Base-by-base conservation (phyloP, 2,797 vertebrate genomes). In the Poecilia velifera region DNA sequence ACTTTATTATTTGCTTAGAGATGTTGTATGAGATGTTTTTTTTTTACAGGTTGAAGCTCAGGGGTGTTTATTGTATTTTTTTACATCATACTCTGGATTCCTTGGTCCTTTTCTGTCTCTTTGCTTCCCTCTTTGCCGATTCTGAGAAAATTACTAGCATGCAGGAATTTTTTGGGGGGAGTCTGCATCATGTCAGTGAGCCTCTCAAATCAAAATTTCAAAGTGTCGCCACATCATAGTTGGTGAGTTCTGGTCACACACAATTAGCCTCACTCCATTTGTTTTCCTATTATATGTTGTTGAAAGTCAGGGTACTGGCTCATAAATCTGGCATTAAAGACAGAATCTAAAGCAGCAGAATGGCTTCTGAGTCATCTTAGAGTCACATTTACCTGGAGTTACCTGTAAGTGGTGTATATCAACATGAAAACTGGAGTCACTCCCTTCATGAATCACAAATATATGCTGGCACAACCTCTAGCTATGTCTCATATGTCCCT, bases 401-500 rank as follows among this genome's bases (percentile, higher is more conserved):
- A 53, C 62, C 39, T 70, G 39, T 46, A 45, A 25, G 34, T 64
- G 41, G 0, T 18, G 71, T 34, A 76, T 34, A 53, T 79, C 4
- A 49, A 78, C 9, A 9, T 53, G 10, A 34, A 72, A 80, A 53
- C 64, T 34, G 14, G 31, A 77, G 22, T 55, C 82, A 28, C 68
- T 46, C 8, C 28, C 57, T 62, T 16, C 22, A 16, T 55, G 13
- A 14, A 31, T 34, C 31, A 53, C 70, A 34, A 3, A 39, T 68
- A 22, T 66, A 2, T 64, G 20, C 28, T 53, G 57, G 53, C 73
- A 76, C 31, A 71, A 25, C 31, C 51, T 72, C 71, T 3, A 72
- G 78, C 34, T 1, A 12, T 31, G 73, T 62, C 53, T 85, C 64
- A 84, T 90, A 79, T 83, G 64, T 51, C 31, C 70, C 20, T 66